Percentiles rank a stretch among this genome's conserved stretches.
Evolutionary conservation across 2,113 vertebrate species (phyloP).

Genomic region (Acanthochromis polyacanthus): DNA sequence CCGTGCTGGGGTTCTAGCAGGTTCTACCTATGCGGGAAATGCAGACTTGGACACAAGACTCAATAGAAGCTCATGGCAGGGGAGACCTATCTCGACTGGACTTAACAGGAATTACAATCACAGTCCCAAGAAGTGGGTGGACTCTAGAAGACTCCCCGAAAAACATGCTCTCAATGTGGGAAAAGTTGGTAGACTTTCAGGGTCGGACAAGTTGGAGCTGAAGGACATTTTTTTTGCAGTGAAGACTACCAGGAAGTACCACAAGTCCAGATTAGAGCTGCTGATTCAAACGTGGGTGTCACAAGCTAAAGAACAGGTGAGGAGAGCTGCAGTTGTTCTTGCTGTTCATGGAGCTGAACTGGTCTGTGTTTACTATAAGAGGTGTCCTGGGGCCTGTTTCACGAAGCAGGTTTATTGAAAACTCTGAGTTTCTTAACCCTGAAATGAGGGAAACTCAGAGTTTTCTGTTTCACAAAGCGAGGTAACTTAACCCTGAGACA

Average conservation of each 20-base stretch:
- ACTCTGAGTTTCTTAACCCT: too few relatives aligned
- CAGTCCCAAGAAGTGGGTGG: background rate
- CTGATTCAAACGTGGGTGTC: slow-evolving; percentile 96
- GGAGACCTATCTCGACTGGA: background rate
- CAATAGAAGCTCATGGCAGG: slow-evolving; percentile 4
- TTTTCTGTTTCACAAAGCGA: too few relatives aligned
- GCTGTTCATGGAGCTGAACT: background rate
- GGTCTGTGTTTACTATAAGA: too few relatives aligned
- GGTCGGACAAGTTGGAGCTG: slow-evolving; percentile 81
- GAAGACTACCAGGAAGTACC: slow-evolving; percentile 95
- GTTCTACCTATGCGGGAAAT: background rate
- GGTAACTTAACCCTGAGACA: too few relatives aligned
- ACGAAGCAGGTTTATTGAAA: too few relatives aligned
- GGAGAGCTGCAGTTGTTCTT: background rate
- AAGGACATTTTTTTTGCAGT: slow-evolving; percentile 95
- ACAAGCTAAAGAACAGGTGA: slow-evolving; percentile 89
- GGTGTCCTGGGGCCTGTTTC: too few relatives aligned
- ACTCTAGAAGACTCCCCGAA: background rate
- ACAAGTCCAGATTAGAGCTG: slow-evolving; percentile 90
- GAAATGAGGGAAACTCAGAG: too few relatives aligned
- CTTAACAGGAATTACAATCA: background rate
- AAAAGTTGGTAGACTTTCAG: background rate
- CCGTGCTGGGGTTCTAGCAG: background rate
- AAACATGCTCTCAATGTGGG: background rate
- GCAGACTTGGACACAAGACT: background rate